Conservation (phyloP, 2,113 vertebrate species). For the Neotragus moschatus region DNA sequence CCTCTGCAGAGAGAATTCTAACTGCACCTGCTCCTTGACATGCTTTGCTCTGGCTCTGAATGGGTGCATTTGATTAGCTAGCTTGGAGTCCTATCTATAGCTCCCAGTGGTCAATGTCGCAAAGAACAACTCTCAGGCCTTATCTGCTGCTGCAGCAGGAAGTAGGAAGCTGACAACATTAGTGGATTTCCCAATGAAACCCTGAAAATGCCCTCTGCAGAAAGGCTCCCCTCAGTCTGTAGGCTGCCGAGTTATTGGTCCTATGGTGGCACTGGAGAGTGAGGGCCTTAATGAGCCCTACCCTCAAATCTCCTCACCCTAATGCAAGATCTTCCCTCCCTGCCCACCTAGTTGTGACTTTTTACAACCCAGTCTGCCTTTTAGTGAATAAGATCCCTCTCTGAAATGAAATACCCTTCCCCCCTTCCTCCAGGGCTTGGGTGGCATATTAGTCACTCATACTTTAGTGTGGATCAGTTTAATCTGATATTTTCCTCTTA, state of each 20-base stretch:
- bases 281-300: neutral
- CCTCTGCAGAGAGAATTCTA: neutral
- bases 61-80: neutral
- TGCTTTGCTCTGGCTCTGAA: neutral
- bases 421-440: rapidly evolving
- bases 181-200: neutral
- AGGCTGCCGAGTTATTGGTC: neutral
- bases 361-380: neutral
- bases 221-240: neutral
- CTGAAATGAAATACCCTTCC: neutral
- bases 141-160: neutral
- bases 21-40: neutral
- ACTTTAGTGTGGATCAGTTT: neutral
- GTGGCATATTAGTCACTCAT: neutral
- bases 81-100: neutral
- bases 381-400: neutral
- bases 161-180: neutral
- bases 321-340: neutral
- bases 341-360: neutral
- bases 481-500: neutral
- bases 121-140: neutral
- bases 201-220: too few species aligned
- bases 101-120: neutral
- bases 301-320: neutral
- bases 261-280: neutral